Percentiles rank a stretch among this genome's conserved stretches.
Conservation (phyloP, 2,888 invertebrate genomes). For the Ormyrus nitidulus region DNA sequence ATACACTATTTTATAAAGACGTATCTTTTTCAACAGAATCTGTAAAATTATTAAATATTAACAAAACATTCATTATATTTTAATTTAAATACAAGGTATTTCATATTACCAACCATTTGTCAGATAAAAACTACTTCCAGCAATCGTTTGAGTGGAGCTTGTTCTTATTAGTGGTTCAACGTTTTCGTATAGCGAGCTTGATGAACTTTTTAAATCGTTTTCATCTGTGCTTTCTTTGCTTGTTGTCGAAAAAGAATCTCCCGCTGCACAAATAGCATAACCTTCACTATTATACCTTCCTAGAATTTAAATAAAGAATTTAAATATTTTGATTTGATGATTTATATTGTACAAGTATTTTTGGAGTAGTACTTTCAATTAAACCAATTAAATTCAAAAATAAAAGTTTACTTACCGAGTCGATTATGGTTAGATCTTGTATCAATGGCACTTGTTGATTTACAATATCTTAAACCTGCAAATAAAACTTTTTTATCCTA, state of each 20-base stretch:
- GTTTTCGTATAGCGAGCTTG: slow-evolving; percentile 63
- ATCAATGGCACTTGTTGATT: slow-evolving; percentile 68
- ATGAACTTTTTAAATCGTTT: slow-evolving; percentile 60
- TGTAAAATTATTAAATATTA: slow-evolving; percentile 40
- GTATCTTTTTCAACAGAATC: slow-evolving; percentile 59
- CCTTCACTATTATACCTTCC: slow-evolving; percentile 63
- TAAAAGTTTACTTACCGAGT: slow-evolving; percentile 57
- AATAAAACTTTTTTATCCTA: slow-evolving; percentile 55
- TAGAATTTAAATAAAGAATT: slow-evolving; percentile 39
- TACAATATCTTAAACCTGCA: slow-evolving; percentile 66
- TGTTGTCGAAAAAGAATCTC: slow-evolving; percentile 56
- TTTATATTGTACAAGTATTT: not conserved
- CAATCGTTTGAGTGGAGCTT: slow-evolving; percentile 59
- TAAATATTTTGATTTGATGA: slow-evolving; percentile 4
- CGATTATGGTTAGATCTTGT: slow-evolving; percentile 58
- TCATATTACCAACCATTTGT: slow-evolving; percentile 44
- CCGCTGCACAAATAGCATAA: slow-evolving; percentile 61
- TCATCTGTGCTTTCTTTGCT: slow-evolving; percentile 61
- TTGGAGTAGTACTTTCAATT: not conserved
- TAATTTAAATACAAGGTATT: slow-evolving; percentile 37
- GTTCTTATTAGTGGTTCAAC: slow-evolving; percentile 61
- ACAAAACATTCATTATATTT: slow-evolving; percentile 3
- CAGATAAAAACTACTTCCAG: slow-evolving; percentile 53
- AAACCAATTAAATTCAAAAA: not conserved
- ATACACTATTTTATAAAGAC: slow-evolving; percentile 45